Base-by-base conservation (phyloP, 1,140 invertebrate species). In the Proales similis region DNA sequence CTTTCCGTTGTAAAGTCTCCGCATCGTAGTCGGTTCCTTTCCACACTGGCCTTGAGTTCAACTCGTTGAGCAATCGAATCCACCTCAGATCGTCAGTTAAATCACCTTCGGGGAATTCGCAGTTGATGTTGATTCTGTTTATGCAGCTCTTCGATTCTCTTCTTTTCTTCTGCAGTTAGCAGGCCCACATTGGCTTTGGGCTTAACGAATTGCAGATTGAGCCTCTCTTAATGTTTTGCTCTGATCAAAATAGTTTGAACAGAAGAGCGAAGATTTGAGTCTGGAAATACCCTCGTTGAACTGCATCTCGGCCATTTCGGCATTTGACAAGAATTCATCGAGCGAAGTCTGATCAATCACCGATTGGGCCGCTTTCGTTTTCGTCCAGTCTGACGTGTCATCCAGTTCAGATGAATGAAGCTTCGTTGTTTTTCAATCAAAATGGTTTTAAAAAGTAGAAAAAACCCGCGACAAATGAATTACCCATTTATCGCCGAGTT, bases 311-410 rank as follows among this genome's bases (percentile, higher is more conserved):
- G 92, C 90, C 39, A 98, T 74, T 74, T 93, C 84, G 5, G 92
- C 92, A 1, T 87, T 96, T 0, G 86, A 84, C 0, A 98, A 75
- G 73, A 98, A 97, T 68, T 97, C 93, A 78, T 95, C 87, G 63
- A 97, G 83, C 17, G 88, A 89, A 48, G 83, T 89, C 72, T 97
- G 88, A 70, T 96, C 91, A 0, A 92, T 98, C 0, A 96, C 86
- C 0, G 91, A 96, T 70, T 88, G 84, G 36, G 32, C 33, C 2
- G 94, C 77, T 77, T 93, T 91, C 0, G 92, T 74, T 33, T 86
- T 79, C 42, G 84, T 85, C 87, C 87, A 92, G 48, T 92, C 86
- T 68, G 86, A 87, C 3, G 87, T 88, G 79, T 93, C 90, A 70
- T 86, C 81, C 0, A 93, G 73, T 69, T 92, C 88, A 27, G 85